A percentile compares a stretch with the other conserved stretches of the same genome.
Conservation (phyloP, 2,888 invertebrate genomes). For the Drosophila subquinaria region DNA sequence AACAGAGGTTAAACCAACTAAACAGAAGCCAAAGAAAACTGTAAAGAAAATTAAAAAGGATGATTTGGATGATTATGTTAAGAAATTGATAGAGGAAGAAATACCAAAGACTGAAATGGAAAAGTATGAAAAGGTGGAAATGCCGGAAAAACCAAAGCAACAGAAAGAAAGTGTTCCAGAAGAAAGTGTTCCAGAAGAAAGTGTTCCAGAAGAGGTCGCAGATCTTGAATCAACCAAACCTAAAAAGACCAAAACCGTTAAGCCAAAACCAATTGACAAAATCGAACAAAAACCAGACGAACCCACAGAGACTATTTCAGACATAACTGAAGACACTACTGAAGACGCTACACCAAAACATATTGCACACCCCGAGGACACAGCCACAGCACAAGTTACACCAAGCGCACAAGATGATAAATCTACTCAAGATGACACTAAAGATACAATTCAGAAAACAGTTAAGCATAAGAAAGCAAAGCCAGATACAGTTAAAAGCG, state of each 20-base stretch:
- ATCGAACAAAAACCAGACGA: slow-evolving; percentile 60
- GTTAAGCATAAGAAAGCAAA: slow-evolving; percentile 85
- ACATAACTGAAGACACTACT: slow-evolving; percentile 64
- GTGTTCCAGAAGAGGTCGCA: slow-evolving; percentile 36
- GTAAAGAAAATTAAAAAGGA: slow-evolving; percentile 78
- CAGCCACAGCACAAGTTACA: slow-evolving; percentile 86
- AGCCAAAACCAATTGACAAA: slow-evolving; percentile 70
- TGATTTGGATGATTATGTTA: slow-evolving; percentile 79
- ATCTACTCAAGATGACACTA: slow-evolving; percentile 83
- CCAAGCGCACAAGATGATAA: slow-evolving; percentile 83
- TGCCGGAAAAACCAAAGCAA: slow-evolving; percentile 77
- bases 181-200: slow-evolving; percentile 43
- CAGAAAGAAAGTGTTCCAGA: slow-evolving; percentile 5
- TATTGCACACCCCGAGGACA: slow-evolving; percentile 82
- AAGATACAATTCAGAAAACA: slow-evolving; percentile 85
- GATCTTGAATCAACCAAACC: slow-evolving; percentile 36
- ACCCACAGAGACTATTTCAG: slow-evolving; percentile 67
- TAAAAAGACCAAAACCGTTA: slow-evolving; percentile 57
- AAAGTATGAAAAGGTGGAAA: slow-evolving; percentile 84
- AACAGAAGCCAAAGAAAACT: slow-evolving; percentile 74
- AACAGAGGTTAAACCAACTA: slow-evolving; percentile 73
- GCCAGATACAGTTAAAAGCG: slow-evolving; percentile 76
- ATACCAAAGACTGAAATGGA: slow-evolving; percentile 84
- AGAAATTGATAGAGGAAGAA: slow-evolving; percentile 79
- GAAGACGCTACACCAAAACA: slow-evolving; percentile 66